A percentile compares a stretch with the other conserved stretches of the same genome.
Evolutionary conservation across 2,113 vertebrate species (phyloP).

Genomic region (Plotosus lineatus): DNA sequence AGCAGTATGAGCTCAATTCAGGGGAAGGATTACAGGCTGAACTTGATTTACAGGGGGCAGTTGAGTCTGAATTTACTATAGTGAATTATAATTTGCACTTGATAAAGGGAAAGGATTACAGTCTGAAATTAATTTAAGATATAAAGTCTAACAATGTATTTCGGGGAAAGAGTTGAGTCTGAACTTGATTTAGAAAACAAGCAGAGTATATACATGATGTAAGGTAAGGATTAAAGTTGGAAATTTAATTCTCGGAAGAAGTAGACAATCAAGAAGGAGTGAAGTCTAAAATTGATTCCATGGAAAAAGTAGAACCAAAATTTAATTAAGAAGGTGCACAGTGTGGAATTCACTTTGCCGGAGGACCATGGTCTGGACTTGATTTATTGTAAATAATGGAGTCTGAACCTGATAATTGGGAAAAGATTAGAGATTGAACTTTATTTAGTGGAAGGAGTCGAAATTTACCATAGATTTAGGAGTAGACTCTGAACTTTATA

Average conservation of each 20-base stretch:
- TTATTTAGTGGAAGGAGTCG: neutral
- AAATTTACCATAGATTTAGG: neutral
- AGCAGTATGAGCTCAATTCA: neutral
- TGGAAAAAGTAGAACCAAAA: too few relatives aligned
- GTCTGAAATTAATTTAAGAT: neutral
- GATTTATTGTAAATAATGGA: neutral
- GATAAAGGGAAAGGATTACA: neutral
- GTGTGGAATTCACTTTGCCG: too few relatives aligned
- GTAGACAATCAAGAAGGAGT: too few relatives aligned
- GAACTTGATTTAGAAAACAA: neutral
- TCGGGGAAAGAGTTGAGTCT: neutral
- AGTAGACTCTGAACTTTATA: neutral
- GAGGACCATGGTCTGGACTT: too few relatives aligned
- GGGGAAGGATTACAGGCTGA: neutral
- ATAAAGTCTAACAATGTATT: neutral
- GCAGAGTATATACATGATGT: neutral
- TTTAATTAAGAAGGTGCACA: too few relatives aligned
- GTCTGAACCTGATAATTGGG: neutral
- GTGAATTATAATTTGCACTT: too few relatives aligned
- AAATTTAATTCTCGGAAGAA: too few relatives aligned
- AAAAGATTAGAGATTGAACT: neutral
- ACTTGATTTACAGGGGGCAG: neutral
- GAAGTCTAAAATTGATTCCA: too few relatives aligned
- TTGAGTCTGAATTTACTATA: too few relatives aligned
- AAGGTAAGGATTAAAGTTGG: neutral